phyloP scores from a whole-genome alignment of 2,888 invertebrate genomes.

The Julus scandinavius region DNA sequence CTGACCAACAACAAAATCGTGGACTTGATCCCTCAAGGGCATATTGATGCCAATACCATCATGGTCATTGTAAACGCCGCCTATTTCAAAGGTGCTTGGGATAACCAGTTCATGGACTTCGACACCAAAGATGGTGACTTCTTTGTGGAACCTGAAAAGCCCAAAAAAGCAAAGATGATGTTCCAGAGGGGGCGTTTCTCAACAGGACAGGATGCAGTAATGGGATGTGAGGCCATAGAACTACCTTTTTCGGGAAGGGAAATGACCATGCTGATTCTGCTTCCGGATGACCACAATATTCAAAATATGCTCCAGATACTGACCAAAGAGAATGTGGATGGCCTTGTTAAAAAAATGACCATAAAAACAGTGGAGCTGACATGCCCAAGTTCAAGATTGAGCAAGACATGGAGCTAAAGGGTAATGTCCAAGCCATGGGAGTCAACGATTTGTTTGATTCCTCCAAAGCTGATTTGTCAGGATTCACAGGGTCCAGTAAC shows the following conservation, averaged over 20 bases:
- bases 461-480: too few species aligned
- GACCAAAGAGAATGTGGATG: background rate
- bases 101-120: slow-evolving; percentile 75
- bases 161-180: slow-evolving; percentile 63
- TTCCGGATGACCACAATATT: slow-evolving; percentile 16
- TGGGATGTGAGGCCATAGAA: slow-evolving; percentile 54
- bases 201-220: slow-evolving; percentile 49
- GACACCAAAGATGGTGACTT: slow-evolving; percentile 80
- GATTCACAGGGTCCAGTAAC: too few species aligned
- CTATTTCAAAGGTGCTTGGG: slow-evolving; percentile 73
- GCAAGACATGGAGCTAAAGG: too few species aligned
- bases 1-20: slow-evolving; percentile 86
- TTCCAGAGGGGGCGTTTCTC: background rate
- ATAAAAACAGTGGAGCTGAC: slow-evolving; percentile 18
- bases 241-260: slow-evolving; percentile 54
- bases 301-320: slow-evolving; percentile 33
- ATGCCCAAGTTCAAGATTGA: slow-evolving; percentile 55
- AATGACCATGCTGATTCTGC: slow-evolving; percentile 63
- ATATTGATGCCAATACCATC: slow-evolving; percentile 61
- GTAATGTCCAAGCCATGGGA: too few species aligned
- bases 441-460: too few species aligned
- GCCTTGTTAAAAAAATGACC: background rate
- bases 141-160: slow-evolving; percentile 69
- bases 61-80: slow-evolving; percentile 67
- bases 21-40: slow-evolving; percentile 74